phyloP scores from a whole-genome alignment of 1,140 invertebrate species.

The Cryptotermes secundus region DNA sequence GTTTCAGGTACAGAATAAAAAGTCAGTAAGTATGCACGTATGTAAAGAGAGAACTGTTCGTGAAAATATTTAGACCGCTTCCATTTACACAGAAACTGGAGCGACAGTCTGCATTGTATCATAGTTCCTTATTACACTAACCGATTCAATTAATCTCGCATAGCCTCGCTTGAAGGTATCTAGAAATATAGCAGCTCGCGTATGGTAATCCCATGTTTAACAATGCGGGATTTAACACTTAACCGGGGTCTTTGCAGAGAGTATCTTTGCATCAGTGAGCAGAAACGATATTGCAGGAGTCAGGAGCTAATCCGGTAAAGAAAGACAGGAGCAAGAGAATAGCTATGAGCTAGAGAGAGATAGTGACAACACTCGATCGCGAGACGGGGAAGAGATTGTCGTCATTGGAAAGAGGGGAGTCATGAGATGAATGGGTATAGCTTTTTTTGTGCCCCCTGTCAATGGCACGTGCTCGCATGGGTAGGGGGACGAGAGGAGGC shows the following conservation, averaged over 20 bases:
- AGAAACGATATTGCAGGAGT: background rate
- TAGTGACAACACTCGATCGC: background rate
- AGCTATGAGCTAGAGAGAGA: background rate
- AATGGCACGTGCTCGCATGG: background rate
- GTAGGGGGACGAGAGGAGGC: background rate
- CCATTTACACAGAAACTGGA: too few species aligned
- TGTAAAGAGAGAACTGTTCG: too few species aligned
- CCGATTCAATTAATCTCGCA: background rate
- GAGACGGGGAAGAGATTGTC: background rate
- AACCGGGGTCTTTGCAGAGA: background rate
- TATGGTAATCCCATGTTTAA: background rate
- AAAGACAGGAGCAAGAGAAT: background rate
- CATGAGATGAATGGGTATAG: background rate
- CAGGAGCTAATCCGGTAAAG: background rate
- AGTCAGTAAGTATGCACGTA: too few species aligned
- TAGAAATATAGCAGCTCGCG: background rate
- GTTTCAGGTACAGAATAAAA: too few species aligned
- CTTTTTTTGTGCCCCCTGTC: background rate
- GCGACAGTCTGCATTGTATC: background rate
- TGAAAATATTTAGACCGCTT: too few species aligned
- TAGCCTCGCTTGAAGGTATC: background rate
- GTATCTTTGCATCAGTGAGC: background rate
- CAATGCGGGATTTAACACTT: background rate
- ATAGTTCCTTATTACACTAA: background rate
- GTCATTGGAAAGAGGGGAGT: background rate